Conservation (phyloP, 1,140 invertebrate genomes). For the Drosophila sp. region DNA sequence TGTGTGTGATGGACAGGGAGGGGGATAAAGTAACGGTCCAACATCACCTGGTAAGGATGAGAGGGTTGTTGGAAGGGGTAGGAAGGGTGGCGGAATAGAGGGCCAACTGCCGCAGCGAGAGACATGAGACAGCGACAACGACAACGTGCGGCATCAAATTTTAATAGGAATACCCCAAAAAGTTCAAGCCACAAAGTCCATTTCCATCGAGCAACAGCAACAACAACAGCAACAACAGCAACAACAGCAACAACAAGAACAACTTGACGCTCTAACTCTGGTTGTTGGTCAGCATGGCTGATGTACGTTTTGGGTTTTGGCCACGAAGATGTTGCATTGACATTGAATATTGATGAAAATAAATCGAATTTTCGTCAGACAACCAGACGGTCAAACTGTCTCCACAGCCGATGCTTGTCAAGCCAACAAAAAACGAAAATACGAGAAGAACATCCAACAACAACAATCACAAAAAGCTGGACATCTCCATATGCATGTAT, state of each 20-base stretch:
- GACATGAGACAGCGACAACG: constrained; percentile 62
- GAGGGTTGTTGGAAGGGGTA: too few relatives aligned
- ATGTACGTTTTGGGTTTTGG: constrained; percentile 72
- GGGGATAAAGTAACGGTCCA: constrained; percentile 22
- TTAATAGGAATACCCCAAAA: constrained; percentile 80
- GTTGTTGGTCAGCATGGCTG: constrained; percentile 59
- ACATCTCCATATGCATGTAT: constrained; percentile 44
- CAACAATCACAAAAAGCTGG: constrained; percentile 6
- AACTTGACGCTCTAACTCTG: constrained; percentile 5
- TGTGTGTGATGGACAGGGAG: not conserved
- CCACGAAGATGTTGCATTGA: constrained; percentile 81
- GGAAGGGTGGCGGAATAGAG: too few relatives aligned
- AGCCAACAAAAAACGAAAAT: constrained; percentile 29
- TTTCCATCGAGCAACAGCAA: constrained; percentile 57
- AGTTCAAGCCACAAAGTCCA: constrained; percentile 81
- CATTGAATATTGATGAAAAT: constrained; percentile 83
- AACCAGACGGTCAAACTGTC: constrained; percentile 49
- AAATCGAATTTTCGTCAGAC: constrained; percentile 77
- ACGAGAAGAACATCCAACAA: not conserved
- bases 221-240: constrained; percentile 25
- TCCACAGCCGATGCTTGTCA: constrained; percentile 31
- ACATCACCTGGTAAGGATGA: constrained; percentile 34
- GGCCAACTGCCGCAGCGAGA: constrained; percentile 13
- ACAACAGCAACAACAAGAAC: constrained; percentile 19
- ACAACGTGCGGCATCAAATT: constrained; percentile 77